Percentiles rank a stretch among this genome's conserved stretches.
Evolutionary conservation across 2,888 invertebrate species (phyloP).

Genomic region (Polymixis flavicincta): DNA sequence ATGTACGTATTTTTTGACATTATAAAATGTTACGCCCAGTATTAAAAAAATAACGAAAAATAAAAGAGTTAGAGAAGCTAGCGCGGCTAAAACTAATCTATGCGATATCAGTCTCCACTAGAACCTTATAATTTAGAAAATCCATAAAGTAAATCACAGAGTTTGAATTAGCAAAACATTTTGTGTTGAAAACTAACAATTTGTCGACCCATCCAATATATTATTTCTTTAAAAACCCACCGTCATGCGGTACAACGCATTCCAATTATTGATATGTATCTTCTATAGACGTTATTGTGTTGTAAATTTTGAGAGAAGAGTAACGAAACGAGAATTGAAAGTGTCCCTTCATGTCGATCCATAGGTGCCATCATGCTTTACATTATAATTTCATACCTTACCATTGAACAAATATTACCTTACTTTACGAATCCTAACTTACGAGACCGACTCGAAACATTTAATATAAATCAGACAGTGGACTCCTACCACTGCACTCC

Average conservation of each 20-base stretch:
- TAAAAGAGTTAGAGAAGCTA: conserved; percentile 89
- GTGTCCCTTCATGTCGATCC: conserved; percentile 88
- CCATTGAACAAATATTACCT: conserved; percentile 85
- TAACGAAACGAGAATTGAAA: conserved; percentile 79
- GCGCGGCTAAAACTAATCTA: conserved; percentile 91
- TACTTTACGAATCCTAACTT: conserved; percentile 86
- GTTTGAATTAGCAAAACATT: conserved; percentile 89
- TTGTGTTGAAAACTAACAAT: conserved; percentile 82
- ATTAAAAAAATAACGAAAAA: conserved; percentile 75
- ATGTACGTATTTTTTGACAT: conserved; percentile 76
- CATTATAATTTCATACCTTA: conserved; percentile 83
- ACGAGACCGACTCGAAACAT: conserved; percentile 83
- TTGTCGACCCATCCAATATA: conserved; percentile 77
- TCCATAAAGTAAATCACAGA: conserved; percentile 90
- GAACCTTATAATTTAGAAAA: conserved; percentile 90
- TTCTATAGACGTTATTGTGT: conserved; percentile 85
- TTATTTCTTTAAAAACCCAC: conserved; percentile 70
- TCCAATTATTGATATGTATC: conserved; percentile 88
- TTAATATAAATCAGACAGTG: conserved; percentile 71
- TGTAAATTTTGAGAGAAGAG: conserved; percentile 80
- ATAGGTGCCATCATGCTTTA: conserved; percentile 83
- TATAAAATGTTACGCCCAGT: conserved; percentile 82
- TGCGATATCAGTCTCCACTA: conserved; percentile 91
- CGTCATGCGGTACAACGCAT: conserved; percentile 83
- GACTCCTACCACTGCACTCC: conserved; percentile 69